These are phyloP conservation scores for Macroglossus sobrinus DNA, from an alignment of 2,113 vertebrate species.

Conservation along the genomic window DNA sequence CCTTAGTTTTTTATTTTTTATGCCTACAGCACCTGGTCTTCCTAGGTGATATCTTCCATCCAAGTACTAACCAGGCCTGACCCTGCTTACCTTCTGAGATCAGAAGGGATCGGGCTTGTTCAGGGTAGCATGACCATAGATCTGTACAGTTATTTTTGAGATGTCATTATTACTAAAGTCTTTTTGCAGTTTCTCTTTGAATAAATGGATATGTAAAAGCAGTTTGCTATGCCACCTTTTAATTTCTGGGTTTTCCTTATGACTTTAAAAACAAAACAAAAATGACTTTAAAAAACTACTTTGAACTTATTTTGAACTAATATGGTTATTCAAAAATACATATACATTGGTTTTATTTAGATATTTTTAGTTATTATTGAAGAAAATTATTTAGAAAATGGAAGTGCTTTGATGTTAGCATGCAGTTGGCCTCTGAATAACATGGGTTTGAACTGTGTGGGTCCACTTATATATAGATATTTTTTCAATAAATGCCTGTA, in stretches of 20 bases:
- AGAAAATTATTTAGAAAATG: conserved; percentile 23
- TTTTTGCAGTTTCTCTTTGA: conserved; percentile 15
- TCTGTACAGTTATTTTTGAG: neutral
- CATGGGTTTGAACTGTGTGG: neutral
- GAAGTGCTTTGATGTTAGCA: neutral
- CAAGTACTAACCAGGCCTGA: no score
- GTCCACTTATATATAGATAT: neutral
- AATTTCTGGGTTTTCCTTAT: conserved; percentile 13
- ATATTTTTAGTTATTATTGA: neutral
- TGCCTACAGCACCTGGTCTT: no score
- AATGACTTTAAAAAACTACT: neutral
- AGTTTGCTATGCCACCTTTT: neutral
- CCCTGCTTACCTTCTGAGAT: no score
- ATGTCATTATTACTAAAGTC: neutral
- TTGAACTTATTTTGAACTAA: neutral
- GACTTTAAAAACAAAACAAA: neutral
- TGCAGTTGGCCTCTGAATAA: neutral
- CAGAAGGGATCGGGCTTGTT: no score
- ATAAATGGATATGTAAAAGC: neutral
- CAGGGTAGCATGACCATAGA: no score
- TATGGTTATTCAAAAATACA: conserved; percentile 25
- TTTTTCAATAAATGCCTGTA: neutral
- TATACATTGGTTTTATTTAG: neutral
- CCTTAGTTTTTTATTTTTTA: no score
- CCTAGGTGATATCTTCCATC: no score